These are phyloP conservation scores for Smutsia temminckii DNA, from an alignment of 2,797 vertebrate genomes.

Conservation along the genomic window DNA sequence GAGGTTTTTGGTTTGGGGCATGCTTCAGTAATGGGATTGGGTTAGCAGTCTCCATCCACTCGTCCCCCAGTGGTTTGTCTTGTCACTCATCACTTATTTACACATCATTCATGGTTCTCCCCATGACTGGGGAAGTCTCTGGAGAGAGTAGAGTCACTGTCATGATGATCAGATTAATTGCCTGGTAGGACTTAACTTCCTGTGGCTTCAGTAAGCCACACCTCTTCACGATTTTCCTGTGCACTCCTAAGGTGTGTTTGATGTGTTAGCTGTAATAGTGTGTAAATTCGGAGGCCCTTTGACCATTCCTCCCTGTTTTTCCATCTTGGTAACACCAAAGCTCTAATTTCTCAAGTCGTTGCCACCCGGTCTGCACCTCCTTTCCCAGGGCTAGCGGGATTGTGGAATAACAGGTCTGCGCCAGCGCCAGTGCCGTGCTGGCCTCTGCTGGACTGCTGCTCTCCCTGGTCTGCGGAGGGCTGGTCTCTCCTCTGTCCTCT, in stretches of 20 bases:
- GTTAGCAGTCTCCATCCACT: background rate
- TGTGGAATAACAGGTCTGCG: rapidly evolving
- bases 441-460: background rate
- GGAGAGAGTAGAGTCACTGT: background rate
- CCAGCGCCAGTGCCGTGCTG: rapidly evolving
- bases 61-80: background rate
- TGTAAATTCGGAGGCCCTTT: background rate
- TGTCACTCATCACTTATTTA: background rate
- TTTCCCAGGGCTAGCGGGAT: background rate
- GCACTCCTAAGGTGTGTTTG: background rate
- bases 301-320: background rate
- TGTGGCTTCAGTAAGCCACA: background rate
- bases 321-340: background rate
- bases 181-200: background rate
- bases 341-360: background rate
- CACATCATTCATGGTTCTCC: background rate
- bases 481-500: background rate
- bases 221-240: background rate
- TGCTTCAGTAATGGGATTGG: background rate
- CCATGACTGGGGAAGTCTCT: background rate
- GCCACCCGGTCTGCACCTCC: background rate
- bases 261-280: background rate
- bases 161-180: background rate
- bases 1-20: background rate
- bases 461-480: background rate